phyloP scores from a whole-genome alignment of 2,113 vertebrate species.

The Plecturocebus donacophilus region DNA sequence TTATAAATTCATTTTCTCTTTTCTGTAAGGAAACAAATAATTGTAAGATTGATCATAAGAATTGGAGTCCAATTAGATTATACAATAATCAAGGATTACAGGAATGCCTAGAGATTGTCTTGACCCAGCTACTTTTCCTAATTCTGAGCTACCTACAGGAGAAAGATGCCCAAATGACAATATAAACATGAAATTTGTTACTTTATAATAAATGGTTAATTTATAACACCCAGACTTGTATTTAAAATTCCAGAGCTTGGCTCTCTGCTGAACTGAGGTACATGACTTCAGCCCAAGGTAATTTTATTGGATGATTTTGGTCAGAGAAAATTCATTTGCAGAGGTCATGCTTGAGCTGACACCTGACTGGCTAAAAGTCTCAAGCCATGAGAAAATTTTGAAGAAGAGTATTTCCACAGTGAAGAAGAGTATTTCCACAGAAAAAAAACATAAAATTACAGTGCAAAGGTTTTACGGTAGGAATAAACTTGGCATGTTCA shows the following conservation, averaged over 20 bases:
- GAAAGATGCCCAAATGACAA: not conserved
- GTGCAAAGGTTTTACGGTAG: not conserved
- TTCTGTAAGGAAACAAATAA: not conserved
- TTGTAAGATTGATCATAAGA: not conserved
- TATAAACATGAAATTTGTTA: conserved; percentile 8
- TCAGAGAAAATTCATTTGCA: not conserved
- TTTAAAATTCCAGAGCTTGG: not conserved
- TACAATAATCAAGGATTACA: not conserved
- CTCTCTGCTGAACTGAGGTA: not conserved
- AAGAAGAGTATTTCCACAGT: not conserved
- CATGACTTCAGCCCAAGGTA: not conserved
- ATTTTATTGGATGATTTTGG: not conserved
- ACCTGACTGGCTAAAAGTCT: not conserved
- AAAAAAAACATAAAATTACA: conserved; percentile 4
- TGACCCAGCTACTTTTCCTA: not conserved
- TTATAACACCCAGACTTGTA: not conserved
- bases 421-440: not conserved
- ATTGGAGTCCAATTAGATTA: not conserved
- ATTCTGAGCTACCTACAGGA: not conserved
- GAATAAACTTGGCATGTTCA: not conserved
- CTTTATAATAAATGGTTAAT: not conserved
- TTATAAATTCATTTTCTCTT: not conserved
- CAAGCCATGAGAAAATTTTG: not conserved
- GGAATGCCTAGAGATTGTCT: not conserved
- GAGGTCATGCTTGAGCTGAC: not conserved